These are phyloP conservation scores for Albula glossodonta DNA, from an alignment of 2,113 vertebrate genomes.

Conservation along the genomic window DNA sequence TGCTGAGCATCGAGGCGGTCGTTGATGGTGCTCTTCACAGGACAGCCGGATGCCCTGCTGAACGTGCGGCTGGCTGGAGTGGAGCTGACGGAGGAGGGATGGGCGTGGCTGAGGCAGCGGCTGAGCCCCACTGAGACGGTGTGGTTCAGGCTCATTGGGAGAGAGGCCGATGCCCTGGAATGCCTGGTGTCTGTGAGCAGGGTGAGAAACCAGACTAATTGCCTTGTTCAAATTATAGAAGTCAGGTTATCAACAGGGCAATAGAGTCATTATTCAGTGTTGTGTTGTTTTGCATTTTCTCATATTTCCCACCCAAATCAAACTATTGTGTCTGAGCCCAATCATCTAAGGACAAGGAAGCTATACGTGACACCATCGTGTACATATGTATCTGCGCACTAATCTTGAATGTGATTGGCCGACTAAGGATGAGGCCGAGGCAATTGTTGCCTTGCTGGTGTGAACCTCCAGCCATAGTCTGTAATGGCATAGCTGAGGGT, in stretches of 20 bases:
- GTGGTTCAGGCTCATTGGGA: constrained; percentile 87
- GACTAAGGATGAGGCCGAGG: too few species aligned
- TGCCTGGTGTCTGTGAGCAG: constrained; percentile 81
- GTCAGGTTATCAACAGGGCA: neutral
- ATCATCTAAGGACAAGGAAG: too few species aligned
- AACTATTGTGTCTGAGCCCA: too few species aligned
- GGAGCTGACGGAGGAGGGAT: constrained; percentile 74
- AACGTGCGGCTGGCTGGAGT: constrained; percentile 84
- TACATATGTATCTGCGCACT: too few species aligned
- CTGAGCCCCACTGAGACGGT: constrained; percentile 71
- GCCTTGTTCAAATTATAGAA: neutral
- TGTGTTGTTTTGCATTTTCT: too few species aligned
- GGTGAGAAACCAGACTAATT: constrained; percentile 61
- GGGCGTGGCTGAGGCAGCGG: constrained; percentile 75
- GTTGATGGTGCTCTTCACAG: constrained; percentile 55
- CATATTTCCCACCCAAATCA: too few species aligned
- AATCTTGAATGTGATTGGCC: too few species aligned
- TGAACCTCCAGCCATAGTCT: too few species aligned
- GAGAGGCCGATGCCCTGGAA: constrained; percentile 73
- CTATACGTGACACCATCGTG: too few species aligned
- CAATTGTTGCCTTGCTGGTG: too few species aligned
- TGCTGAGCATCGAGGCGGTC: neutral
- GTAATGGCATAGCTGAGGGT: too few species aligned
- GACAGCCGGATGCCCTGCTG: constrained; percentile 62
- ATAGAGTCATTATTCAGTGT: neutral